Conservation (phyloP, 2,888 invertebrate species). For the Molorchus minor region DNA sequence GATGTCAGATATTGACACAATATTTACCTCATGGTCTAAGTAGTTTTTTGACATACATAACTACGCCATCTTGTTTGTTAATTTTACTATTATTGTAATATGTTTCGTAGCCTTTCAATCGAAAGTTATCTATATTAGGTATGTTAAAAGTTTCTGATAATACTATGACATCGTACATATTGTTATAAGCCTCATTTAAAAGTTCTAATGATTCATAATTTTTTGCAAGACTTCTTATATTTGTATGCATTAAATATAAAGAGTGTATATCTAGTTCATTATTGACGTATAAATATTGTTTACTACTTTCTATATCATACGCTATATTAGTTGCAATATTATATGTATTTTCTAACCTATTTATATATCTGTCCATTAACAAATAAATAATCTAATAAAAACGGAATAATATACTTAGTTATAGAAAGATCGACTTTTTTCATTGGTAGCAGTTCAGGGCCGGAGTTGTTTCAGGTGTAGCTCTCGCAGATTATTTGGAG, state of each 20-base stretch:
- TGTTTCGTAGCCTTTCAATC: not conserved
- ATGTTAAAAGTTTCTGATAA: not conserved
- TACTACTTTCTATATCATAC: slow-evolving; percentile 63
- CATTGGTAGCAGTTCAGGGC: slow-evolving; percentile 49
- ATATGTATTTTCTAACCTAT: not conserved
- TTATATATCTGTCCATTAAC: not conserved
- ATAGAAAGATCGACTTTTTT: slow-evolving; percentile 68
- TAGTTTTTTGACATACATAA: not conserved
- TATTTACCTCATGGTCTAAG: not conserved
- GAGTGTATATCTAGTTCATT: not conserved
- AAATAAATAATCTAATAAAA: not conserved
- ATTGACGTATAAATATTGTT: not conserved
- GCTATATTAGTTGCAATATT: not conserved
- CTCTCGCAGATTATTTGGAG: not conserved
- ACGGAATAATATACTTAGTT: slow-evolving; percentile 62
- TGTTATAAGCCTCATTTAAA: not conserved
- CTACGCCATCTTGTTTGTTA: not conserved
- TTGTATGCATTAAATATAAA: slow-evolving; percentile 1
- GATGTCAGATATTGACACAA: not conserved
- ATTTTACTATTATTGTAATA: not conserved
- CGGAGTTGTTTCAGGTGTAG: too few relatives aligned
- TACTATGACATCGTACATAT: not conserved
- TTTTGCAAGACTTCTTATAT: not conserved
- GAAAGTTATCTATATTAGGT: not conserved
- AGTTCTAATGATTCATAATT: slow-evolving; percentile 1